Percentiles rank a stretch among this genome's conserved stretches.
Evolutionary conservation across 2,113 vertebrate genomes (phyloP).

Genomic region (Nyctibius bracteatus): DNA sequence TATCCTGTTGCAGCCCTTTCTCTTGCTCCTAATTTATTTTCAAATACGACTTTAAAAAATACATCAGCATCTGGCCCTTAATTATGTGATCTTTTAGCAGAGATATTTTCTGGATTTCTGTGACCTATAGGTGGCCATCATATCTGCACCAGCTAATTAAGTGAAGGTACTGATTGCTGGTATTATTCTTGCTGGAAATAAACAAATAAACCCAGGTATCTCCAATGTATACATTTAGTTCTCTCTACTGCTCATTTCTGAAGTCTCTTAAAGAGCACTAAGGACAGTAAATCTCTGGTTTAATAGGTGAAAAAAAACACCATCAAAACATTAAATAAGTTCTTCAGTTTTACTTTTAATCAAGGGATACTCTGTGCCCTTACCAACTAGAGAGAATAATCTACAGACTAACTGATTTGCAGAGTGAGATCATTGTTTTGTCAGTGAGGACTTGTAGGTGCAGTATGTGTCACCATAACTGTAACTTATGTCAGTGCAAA

Average conservation of each 20-base stretch:
- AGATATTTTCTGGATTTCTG: background rate
- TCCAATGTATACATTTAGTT: background rate
- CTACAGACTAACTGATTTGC: background rate
- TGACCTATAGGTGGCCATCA: background rate
- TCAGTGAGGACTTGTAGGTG: background rate
- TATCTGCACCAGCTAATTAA: background rate
- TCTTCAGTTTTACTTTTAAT: background rate
- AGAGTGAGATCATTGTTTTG: background rate
- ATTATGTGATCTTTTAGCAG: background rate
- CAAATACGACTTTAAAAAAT: background rate
- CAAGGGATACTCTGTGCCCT: background rate
- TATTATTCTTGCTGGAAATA: background rate
- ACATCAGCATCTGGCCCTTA: background rate
- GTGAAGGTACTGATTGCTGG: background rate
- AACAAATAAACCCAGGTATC: background rate
- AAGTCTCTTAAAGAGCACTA: background rate
- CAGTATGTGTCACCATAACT: background rate
- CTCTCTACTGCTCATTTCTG: background rate
- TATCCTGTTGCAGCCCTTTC: background rate
- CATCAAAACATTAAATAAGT: background rate
- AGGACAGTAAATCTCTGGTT: background rate
- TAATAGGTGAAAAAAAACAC: background rate
- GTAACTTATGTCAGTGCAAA: background rate
- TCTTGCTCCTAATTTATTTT: background rate
- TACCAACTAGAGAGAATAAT: background rate